phyloP scores from a whole-genome alignment of 2,113 vertebrate genomes.

The Notiomystis cincta region DNA sequence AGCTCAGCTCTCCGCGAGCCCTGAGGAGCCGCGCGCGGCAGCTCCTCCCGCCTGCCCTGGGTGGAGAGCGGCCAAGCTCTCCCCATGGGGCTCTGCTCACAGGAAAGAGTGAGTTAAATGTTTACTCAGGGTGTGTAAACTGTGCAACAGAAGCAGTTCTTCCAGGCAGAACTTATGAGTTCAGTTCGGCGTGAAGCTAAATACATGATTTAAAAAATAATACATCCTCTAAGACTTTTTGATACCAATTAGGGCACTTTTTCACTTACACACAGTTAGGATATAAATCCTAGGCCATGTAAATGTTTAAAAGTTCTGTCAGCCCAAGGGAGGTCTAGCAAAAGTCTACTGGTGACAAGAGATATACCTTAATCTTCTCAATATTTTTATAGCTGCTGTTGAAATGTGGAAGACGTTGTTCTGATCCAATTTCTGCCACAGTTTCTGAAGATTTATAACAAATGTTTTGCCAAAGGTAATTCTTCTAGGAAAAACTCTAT shows the following conservation, averaged over 20 bases:
- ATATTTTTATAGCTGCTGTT: constrained; percentile 13
- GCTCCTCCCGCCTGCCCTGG: fast-evolving
- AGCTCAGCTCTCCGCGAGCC: background rate
- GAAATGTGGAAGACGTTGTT: background rate
- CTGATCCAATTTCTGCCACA: background rate
- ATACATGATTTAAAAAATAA: constrained; percentile 35
- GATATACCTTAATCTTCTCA: constrained; percentile 16
- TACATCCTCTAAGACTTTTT: background rate
- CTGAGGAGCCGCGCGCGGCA: fast-evolving
- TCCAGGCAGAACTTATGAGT: background rate
- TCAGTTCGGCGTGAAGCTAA: constrained; percentile 21
- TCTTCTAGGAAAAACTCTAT: background rate
- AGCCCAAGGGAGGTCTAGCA: background rate
- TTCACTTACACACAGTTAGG: background rate
- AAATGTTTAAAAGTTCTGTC: constrained; percentile 35
- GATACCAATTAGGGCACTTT: constrained; percentile 14
- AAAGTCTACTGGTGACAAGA: background rate
- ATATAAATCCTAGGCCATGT: background rate
- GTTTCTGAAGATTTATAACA: background rate
- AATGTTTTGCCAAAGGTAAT: background rate
- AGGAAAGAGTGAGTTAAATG: constrained; percentile 2
- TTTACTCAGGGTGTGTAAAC: constrained; percentile 2
- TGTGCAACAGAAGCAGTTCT: background rate
- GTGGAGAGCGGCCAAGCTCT: background rate
- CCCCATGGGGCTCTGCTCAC: background rate